A percentile compares a stretch with the other conserved stretches of the same genome.
Evolutionary conservation across 2,113 vertebrate species (phyloP).

Genomic region (Potamarius usumacintae): DNA sequence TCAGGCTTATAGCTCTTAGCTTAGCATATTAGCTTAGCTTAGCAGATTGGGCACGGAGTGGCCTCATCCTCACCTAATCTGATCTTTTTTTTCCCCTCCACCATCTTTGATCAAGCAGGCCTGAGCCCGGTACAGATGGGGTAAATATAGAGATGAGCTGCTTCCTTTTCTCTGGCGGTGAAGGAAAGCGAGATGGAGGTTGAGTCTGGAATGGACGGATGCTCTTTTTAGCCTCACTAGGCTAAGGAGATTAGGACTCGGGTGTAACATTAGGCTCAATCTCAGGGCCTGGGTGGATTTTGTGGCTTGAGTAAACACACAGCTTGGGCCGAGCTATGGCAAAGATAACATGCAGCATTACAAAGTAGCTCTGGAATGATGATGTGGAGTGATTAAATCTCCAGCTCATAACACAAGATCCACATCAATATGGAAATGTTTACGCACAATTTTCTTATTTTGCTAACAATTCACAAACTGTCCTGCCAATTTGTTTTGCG

Average conservation of each 20-base stretch:
- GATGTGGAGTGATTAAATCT: not conserved
- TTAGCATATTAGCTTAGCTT: conserved; percentile 35
- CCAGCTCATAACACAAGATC: not conserved
- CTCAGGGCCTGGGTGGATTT: conserved; percentile 87
- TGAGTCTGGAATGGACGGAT: conserved; percentile 93
- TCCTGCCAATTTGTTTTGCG: no score
- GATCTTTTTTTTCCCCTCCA: conserved; percentile 64
- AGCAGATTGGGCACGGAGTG: conserved; percentile 71
- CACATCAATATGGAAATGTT: no score
- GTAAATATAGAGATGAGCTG: conserved; percentile 96
- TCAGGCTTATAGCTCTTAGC: conserved; percentile 42
- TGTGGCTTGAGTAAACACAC: conserved; percentile 82
- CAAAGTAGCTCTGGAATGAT: conserved; percentile 74
- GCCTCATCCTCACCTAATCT: conserved; percentile 85
- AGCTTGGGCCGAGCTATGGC: conserved; percentile 77
- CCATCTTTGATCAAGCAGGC: conserved; percentile 90
- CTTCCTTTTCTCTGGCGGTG: conserved; percentile 81
- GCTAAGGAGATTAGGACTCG: conserved; percentile 99
- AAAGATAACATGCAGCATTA: conserved; percentile 80
- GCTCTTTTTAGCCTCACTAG: conserved; percentile 93
- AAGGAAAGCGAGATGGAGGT: conserved; percentile 76
- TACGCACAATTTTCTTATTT: no score
- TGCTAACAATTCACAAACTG: no score
- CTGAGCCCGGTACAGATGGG: conserved; percentile 90
- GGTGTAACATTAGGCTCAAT: conserved; percentile 97